A percentile compares a stretch with the other conserved stretches of the same genome.
Evolutionary conservation across 2,888 invertebrate genomes (phyloP).

Genomic region (Acanthococcus lagerstroemiae): DNA sequence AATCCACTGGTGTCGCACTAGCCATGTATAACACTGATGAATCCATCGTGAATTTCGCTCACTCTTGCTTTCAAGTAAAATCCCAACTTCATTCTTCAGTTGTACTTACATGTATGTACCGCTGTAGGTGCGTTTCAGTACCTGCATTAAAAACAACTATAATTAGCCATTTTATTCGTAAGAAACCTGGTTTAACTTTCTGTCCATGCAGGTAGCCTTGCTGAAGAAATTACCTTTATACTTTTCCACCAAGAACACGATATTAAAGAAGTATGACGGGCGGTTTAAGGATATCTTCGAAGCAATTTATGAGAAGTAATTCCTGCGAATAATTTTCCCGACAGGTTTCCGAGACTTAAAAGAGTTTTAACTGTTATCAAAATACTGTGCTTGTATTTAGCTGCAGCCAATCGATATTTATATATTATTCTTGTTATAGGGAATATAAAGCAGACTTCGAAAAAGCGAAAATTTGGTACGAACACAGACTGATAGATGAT

Average conservation of each 20-base stretch:
- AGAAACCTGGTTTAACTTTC: background rate
- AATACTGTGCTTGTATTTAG: too few species aligned
- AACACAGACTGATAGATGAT: conserved; percentile 82
- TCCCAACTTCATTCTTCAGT: background rate
- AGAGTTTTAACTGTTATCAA: too few species aligned
- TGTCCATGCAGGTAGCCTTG: conserved; percentile 53
- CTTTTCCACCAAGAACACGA: conserved; percentile 83
- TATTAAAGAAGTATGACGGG: conserved; percentile 78
- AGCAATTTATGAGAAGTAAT: conserved; percentile 70
- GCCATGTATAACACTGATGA: conserved; percentile 88
- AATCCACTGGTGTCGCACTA: conserved; percentile 63
- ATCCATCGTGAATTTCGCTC: conserved; percentile 71
- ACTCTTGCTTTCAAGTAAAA: conserved; percentile 68
- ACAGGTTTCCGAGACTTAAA: too few species aligned
- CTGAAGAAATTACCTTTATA: conserved; percentile 81
- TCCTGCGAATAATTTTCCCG: too few species aligned
- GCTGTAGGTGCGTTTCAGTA: background rate
- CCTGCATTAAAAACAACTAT: background rate
- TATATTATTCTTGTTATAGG: conserved; percentile 42
- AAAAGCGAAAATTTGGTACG: conserved; percentile 73
- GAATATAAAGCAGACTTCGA: conserved; percentile 66
- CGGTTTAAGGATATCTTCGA: conserved; percentile 87
- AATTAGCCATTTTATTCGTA: background rate
- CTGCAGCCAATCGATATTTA: background rate
- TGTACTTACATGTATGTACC: background rate